These are phyloP conservation scores for Tretioscincus oriximinensis DNA, from an alignment of 2,113 vertebrate species.

Conservation along the genomic window DNA sequence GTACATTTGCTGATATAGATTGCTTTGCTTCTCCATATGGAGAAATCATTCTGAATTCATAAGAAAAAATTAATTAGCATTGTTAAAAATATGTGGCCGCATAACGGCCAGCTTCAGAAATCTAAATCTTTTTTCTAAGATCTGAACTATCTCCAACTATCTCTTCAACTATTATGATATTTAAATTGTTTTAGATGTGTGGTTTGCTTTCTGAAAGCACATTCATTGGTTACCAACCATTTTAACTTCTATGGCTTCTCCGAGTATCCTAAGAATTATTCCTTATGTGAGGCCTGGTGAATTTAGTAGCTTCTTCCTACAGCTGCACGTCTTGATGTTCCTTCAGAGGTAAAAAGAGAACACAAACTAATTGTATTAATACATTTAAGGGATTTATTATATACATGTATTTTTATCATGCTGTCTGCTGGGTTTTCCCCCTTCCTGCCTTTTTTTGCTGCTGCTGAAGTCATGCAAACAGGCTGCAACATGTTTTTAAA, in stretches of 20 bases:
- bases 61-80: neutral
- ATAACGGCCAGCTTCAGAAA: neutral
- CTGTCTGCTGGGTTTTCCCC: no score
- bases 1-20: neutral
- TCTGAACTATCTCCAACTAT: neutral
- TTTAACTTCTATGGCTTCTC: neutral
- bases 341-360: neutral
- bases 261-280: neutral
- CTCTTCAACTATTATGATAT: neutral
- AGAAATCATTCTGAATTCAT: neutral
- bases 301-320: neutral
- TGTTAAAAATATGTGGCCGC: neutral
- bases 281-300: neutral
- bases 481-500: no score
- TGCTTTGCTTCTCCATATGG: neutral
- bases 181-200: neutral
- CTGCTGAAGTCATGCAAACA: no score
- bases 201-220: neutral
- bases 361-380: neutral
- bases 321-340: neutral
- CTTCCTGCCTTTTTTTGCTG: no score
- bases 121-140: no score
- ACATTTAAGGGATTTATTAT: no score
- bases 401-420: no score
- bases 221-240: neutral